Percentiles rank a stretch among this genome's conserved stretches.
phyloP scores from a whole-genome alignment of 2,888 invertebrate species.

The Argyresthia goedartella region DNA sequence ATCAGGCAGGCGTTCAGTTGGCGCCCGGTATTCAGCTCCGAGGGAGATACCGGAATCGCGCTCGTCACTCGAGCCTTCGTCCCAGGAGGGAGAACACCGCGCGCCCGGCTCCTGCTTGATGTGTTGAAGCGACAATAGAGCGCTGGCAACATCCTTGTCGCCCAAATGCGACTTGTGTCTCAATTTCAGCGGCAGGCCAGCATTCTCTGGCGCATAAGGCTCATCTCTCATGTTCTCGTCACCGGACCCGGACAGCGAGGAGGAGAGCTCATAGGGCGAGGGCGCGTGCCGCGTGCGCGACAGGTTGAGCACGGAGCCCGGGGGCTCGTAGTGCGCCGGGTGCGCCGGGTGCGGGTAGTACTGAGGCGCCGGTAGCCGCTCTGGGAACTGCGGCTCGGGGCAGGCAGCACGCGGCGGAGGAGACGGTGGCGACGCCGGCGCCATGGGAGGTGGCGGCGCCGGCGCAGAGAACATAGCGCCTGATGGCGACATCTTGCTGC shows the following conservation, averaged over 20 bases:
- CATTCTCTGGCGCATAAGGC: conserved; percentile 75
- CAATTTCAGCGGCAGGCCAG: conserved; percentile 89
- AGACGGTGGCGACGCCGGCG: conserved; percentile 59
- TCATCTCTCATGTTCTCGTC: conserved; percentile 66
- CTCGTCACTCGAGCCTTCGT: conserved; percentile 92
- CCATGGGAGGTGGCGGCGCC: conserved; percentile 64
- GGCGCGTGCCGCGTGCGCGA: conserved; percentile 75
- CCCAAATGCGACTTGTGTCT: conserved; percentile 93
- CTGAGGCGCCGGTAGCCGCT: conserved; percentile 53
- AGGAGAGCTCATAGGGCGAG: conserved; percentile 86
- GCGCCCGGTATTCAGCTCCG: conserved; percentile 75
- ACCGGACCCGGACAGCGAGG: conserved; percentile 78
- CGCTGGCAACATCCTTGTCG: conserved; percentile 90
- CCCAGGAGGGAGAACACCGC: conserved; percentile 86
- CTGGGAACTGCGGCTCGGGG: conserved; percentile 62
- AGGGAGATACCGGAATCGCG: conserved; percentile 91
- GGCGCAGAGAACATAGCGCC: conserved; percentile 66
- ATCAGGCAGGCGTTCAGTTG: conserved; percentile 50
- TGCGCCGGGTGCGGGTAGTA: conserved; percentile 65
- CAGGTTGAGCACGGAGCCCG: conserved; percentile 79
- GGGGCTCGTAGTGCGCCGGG: conserved; percentile 71
- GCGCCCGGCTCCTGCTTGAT: conserved; percentile 89
- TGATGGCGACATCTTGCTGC: conserved; percentile 60
- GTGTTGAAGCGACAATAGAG: conserved; percentile 84
- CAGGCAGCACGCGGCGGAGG: conserved; percentile 69